phyloP scores from a whole-genome alignment of 1,140 invertebrate genomes.

The Nymphalis io region DNA sequence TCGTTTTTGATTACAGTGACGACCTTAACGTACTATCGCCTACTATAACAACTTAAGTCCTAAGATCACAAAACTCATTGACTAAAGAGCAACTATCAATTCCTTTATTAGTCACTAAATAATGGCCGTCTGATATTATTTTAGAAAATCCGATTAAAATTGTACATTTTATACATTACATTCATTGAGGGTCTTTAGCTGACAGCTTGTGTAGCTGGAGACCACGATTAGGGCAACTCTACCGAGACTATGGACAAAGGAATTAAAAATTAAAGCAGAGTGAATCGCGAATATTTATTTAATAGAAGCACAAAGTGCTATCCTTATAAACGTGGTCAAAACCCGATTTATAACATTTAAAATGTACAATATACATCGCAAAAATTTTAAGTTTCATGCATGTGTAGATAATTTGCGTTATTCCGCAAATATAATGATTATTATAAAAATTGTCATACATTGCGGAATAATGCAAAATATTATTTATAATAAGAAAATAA shows the following conservation, averaged over 20 bases:
- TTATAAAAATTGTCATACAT: not conserved
- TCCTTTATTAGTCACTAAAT: constrained; percentile 47
- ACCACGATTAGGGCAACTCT: too few species aligned
- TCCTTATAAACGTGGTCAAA: too few species aligned
- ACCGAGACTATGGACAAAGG: too few species aligned
- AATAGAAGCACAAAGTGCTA: too few species aligned
- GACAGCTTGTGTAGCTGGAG: too few species aligned
- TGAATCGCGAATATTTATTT: too few species aligned
- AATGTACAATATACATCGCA: too few species aligned
- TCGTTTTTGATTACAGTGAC: not conserved
- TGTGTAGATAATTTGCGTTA: not conserved
- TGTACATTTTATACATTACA: not conserved
- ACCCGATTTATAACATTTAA: too few species aligned
- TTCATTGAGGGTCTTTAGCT: not conserved
- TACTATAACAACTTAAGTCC: constrained; percentile 51
- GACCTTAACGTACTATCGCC: constrained; percentile 11
- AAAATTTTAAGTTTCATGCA: not conserved
- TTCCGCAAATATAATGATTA: constrained; percentile 4
- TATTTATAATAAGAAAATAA: not conserved
- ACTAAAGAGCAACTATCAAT: constrained; percentile 68
- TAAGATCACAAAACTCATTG: constrained; percentile 72
- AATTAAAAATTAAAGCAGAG: too few species aligned
- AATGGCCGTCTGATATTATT: constrained; percentile 9
- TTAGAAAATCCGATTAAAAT: constrained; percentile 1
- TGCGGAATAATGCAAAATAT: constrained; percentile 1